phyloP scores from a whole-genome alignment of 2,113 vertebrate species.

The Toxotes jaculatrix region DNA sequence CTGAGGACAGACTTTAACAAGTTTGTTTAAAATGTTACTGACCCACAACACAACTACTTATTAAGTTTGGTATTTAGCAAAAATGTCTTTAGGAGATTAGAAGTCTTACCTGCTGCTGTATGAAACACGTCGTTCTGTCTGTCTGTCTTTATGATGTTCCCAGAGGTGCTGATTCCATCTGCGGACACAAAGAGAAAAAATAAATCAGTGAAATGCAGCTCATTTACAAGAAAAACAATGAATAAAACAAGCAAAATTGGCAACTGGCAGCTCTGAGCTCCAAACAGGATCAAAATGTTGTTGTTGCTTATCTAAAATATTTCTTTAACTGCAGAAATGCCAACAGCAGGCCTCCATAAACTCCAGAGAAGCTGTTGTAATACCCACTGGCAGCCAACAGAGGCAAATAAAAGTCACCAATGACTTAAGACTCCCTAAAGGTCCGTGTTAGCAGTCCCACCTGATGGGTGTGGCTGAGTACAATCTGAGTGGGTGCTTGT shows the following conservation, averaged over 20 bases:
- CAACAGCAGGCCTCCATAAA: not conserved
- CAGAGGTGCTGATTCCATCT: conserved; percentile 79
- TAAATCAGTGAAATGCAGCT: not conserved
- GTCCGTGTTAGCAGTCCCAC: conserved; percentile 20
- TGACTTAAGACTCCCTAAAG: conserved; percentile 24
- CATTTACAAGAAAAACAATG: not conserved
- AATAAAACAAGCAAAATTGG: not conserved
- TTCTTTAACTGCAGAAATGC: not conserved
- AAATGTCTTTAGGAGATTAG: conserved; percentile 6
- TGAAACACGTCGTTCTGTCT: conserved; percentile 47
- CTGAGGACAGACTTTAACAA: conserved; percentile 27
- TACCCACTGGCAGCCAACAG: not conserved
- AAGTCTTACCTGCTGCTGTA: conserved; percentile 65
- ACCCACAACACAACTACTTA: conserved; percentile 22
- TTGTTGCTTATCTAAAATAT: not conserved
- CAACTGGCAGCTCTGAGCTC: not conserved
- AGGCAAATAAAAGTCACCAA: conserved; percentile 8
- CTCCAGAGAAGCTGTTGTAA: not conserved
- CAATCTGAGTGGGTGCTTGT: conserved; percentile 11
- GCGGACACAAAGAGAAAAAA: conserved; percentile 52
- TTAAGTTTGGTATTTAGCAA: conserved; percentile 6
- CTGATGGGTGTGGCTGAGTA: conserved; percentile 36
- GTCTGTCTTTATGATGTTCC: conserved; percentile 66
- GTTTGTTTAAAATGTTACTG: conserved; percentile 31
- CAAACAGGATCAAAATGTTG: not conserved